Conservation (phyloP, 2,888 invertebrate genomes). For the Julus scanicus region DNA sequence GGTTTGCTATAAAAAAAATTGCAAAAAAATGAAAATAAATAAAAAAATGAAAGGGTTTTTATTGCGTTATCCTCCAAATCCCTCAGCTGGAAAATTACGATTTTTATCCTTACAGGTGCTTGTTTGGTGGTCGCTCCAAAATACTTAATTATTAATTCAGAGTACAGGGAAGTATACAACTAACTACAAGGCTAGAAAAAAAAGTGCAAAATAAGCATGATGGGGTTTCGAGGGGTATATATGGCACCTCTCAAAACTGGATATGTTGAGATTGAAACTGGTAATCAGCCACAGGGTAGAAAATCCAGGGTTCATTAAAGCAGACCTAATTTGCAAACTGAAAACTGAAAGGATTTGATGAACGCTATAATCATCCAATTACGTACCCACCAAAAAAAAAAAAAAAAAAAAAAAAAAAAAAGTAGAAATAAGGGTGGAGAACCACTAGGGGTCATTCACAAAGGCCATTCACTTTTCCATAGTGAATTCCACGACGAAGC, state of each 20-base stretch:
- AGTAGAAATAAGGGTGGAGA: constrained; percentile 22
- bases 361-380: constrained; percentile 42
- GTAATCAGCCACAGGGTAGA: constrained; percentile 29
- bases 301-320: constrained; percentile 36
- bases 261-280: not conserved
- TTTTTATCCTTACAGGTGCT: constrained; percentile 11
- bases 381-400: not conserved
- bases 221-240: not conserved
- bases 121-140: constrained; percentile 40
- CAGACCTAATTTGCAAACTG: constrained; percentile 39
- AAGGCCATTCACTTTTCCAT: constrained; percentile 28
- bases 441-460: constrained; percentile 35
- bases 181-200: not conserved
- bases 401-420: too few species aligned
- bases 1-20: not conserved
- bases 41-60: constrained; percentile 7
- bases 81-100: not conserved
- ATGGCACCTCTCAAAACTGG: constrained; percentile 23
- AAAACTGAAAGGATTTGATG: constrained; percentile 42
- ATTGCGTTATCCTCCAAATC: not conserved
- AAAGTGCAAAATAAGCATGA: constrained; percentile 9
- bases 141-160: constrained; percentile 20
- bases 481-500: not conserved
- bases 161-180: constrained; percentile 37
- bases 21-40: not conserved